phyloP scores from a whole-genome alignment of 2,797 vertebrate genomes.

The Paratrypauchen microcephalus region DNA sequence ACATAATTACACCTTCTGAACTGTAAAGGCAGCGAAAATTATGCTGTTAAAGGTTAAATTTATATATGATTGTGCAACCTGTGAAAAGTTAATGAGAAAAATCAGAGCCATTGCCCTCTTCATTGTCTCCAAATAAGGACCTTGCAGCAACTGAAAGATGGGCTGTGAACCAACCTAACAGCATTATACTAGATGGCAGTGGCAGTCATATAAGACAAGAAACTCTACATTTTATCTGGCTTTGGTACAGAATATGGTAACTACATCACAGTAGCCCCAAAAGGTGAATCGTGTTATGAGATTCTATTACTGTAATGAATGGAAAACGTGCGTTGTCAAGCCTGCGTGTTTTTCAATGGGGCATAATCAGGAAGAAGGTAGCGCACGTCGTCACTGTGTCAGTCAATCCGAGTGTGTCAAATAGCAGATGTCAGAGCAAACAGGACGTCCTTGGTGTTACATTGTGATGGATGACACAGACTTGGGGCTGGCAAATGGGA shows the following conservation, averaged over 20 bases:
- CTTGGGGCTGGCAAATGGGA: conserved; percentile 65
- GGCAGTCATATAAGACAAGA: conserved; percentile 31
- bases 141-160: not conserved
- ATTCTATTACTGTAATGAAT: conserved; percentile 3
- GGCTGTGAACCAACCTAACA: not conserved
- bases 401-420: conserved; percentile 66
- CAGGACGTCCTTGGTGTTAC: conserved; percentile 66
- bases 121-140: not conserved
- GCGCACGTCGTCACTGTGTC: conserved; percentile 45
- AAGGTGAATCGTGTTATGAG: not conserved
- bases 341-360: conserved; percentile 21
- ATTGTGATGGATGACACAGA: conserved; percentile 71
- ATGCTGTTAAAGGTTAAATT: not conserved
- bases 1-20: not conserved
- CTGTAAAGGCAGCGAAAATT: not conserved
- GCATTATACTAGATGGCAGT: conserved; percentile 12
- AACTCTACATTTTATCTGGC: conserved; percentile 7
- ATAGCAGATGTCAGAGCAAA: conserved; percentile 66
- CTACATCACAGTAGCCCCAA: not conserved
- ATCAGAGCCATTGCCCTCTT: not conserved
- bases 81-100: not conserved
- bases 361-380: conserved; percentile 15
- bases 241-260: conserved; percentile 14
- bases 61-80: not conserved
- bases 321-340: not conserved